These are phyloP conservation scores for Protodeltote pygarga DNA, from an alignment of 2,888 invertebrate species.

Conservation along the genomic window DNA sequence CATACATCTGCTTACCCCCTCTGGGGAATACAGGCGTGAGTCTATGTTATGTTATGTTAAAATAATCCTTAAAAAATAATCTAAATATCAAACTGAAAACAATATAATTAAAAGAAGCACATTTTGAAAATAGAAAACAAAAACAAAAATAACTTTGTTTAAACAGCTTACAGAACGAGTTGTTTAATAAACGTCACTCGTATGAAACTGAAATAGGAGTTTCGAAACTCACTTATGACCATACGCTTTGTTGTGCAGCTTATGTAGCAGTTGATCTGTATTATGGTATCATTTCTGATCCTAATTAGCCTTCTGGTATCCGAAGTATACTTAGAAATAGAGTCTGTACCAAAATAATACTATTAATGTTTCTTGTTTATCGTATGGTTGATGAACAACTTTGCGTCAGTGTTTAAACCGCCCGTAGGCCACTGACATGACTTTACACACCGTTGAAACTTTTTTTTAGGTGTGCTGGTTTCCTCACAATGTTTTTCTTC, in stretches of 20 bases:
- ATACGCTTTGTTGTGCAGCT: not conserved
- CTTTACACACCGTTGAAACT: too few species aligned
- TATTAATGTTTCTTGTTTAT: too few species aligned
- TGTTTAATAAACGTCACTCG: constrained; percentile 30
- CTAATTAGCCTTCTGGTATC: not conserved
- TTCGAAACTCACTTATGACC: constrained; percentile 26
- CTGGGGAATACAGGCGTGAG: too few species aligned
- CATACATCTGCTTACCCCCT: too few species aligned
- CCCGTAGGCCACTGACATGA: too few species aligned
- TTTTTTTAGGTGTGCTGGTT: too few species aligned
- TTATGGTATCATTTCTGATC: not conserved
- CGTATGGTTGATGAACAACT: too few species aligned
- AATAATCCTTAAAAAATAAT: not conserved
- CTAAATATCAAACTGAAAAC: constrained; percentile 10
- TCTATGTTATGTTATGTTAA: too few species aligned
- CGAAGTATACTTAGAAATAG: too few species aligned
- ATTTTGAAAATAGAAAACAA: constrained; percentile 15
- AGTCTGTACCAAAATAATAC: too few species aligned
- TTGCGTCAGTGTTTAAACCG: too few species aligned
- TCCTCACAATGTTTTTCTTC: too few species aligned
- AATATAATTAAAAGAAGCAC: constrained; percentile 18
- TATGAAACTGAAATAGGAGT: constrained; percentile 16
- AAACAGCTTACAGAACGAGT: constrained; percentile 18
- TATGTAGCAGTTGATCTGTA: not conserved
- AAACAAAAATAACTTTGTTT: constrained; percentile 22